Evolutionary conservation across 2,113 vertebrate genomes (phyloP).

Genomic region (Arvicanthis niloticus): DNA sequence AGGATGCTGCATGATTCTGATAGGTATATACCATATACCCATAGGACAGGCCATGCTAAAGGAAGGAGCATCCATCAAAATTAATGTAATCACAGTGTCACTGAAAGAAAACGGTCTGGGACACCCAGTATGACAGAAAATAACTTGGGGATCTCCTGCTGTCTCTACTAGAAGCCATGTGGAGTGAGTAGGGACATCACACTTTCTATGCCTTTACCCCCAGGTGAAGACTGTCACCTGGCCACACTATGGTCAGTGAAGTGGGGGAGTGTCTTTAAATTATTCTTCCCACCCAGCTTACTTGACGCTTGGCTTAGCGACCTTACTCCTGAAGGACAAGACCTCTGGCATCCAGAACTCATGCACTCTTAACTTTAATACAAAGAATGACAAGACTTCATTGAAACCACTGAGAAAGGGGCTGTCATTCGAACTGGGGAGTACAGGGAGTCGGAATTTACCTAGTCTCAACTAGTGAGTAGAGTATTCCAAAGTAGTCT

Average conservation of each 20-base stretch:
- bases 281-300: background rate
- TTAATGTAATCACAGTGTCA: slow-evolving; percentile 5
- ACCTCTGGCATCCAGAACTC: background rate
- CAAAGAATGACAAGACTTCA: background rate
- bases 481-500: background rate
- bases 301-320: no score
- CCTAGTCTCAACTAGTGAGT: background rate
- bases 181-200: background rate
- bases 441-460: background rate
- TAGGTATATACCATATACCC: background rate
- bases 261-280: background rate
- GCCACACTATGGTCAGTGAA: background rate
- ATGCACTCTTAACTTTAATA: background rate
- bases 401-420: background rate
- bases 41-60: background rate
- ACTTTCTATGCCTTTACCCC: background rate
- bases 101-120: background rate
- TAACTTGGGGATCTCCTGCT: background rate
- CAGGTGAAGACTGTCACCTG: background rate
- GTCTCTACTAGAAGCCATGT: accelerated
- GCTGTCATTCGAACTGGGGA: background rate
- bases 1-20: background rate
- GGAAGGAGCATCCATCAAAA: slow-evolving; percentile 52
- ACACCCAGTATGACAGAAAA: background rate
- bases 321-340: background rate